Conservation (phyloP, 2,797 vertebrate genomes). For the Lithobates pipiens region DNA sequence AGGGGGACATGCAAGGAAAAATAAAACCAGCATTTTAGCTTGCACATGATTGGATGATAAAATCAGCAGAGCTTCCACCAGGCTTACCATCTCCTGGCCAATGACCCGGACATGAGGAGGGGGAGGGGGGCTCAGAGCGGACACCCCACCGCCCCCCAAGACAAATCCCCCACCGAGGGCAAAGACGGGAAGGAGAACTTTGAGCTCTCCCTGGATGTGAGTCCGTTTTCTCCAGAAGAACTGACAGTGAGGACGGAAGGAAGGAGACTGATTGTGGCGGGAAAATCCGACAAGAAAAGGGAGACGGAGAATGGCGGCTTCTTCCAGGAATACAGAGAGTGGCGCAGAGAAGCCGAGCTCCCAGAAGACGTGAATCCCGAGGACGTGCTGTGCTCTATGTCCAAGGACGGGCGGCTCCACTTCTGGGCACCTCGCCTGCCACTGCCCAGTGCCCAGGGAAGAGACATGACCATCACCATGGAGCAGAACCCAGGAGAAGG, state of each 20-base stretch:
- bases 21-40: too few species aligned
- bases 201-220: slow-evolving; percentile 78
- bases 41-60: too few species aligned
- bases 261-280: slow-evolving; percentile 74
- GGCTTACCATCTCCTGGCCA: background rate
- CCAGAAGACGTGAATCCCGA: slow-evolving; percentile 73
- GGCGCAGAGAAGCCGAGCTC: slow-evolving; percentile 78
- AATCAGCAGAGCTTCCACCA: too few species aligned
- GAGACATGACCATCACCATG: background rate
- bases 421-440: slow-evolving; percentile 70
- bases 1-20: too few species aligned
- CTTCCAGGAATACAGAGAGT: slow-evolving; percentile 75
- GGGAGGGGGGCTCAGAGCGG: background rate
- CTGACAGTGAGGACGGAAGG: slow-evolving; percentile 75
- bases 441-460: background rate
- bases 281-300: slow-evolving; percentile 72
- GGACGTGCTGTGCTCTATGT: slow-evolving; percentile 75
- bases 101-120: background rate
- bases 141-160: background rate
- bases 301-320: slow-evolving; percentile 72
- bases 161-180: background rate
- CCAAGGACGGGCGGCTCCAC: slow-evolving; percentile 74
- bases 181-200: slow-evolving; percentile 63
- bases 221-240: slow-evolving; percentile 78
- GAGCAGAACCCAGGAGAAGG: too few species aligned